Evolutionary conservation across 1,140 invertebrate genomes (phyloP).

Genomic region (Anthonomus grandis): DNA sequence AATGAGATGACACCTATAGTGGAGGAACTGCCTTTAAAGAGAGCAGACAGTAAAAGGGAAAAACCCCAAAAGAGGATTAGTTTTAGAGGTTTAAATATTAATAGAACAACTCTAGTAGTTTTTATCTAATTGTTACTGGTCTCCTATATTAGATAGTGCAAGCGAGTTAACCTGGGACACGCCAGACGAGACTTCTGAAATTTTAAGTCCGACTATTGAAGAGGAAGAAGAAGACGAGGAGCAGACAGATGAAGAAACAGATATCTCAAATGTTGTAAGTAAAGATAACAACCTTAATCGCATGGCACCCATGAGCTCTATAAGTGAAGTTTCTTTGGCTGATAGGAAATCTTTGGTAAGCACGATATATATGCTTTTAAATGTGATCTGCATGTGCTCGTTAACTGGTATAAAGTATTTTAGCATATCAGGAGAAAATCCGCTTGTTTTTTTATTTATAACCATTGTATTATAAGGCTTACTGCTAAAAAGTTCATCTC

Average conservation of each 20-base stretch:
- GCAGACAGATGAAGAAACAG: slow-evolving; percentile 48
- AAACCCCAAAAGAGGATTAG: slow-evolving; percentile 38
- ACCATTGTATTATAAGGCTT: too few species aligned
- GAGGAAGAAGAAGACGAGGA: slow-evolving; percentile 52
- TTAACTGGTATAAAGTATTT: too few species aligned
- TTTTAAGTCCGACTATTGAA: slow-evolving; percentile 53
- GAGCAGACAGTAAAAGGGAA: slow-evolving; percentile 34
- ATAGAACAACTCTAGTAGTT: too few species aligned
- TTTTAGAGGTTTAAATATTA: slow-evolving; percentile 48
- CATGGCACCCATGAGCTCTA: slow-evolving; percentile 45
- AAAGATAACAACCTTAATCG: slow-evolving; percentile 36
- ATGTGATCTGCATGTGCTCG: too few species aligned
- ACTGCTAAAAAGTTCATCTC: too few species aligned
- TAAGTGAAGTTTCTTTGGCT: slow-evolving; percentile 25
- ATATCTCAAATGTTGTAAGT: slow-evolving; percentile 31
- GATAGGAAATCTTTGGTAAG: slow-evolving; percentile 26
- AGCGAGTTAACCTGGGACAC: slow-evolving; percentile 53
- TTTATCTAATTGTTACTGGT: background rate
- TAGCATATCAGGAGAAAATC: too few species aligned
- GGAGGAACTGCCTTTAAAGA: slow-evolving; percentile 34
- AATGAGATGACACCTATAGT: slow-evolving; percentile 10
- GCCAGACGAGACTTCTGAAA: slow-evolving; percentile 50
- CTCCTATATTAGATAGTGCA: slow-evolving; percentile 40
- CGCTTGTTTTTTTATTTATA: too few species aligned
- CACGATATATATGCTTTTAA: too few species aligned